A percentile compares a stretch with the other conserved stretches of the same genome.
Evolutionary conservation across 1,140 invertebrate species (phyloP).

Genomic region (Micrasema minimum): DNA sequence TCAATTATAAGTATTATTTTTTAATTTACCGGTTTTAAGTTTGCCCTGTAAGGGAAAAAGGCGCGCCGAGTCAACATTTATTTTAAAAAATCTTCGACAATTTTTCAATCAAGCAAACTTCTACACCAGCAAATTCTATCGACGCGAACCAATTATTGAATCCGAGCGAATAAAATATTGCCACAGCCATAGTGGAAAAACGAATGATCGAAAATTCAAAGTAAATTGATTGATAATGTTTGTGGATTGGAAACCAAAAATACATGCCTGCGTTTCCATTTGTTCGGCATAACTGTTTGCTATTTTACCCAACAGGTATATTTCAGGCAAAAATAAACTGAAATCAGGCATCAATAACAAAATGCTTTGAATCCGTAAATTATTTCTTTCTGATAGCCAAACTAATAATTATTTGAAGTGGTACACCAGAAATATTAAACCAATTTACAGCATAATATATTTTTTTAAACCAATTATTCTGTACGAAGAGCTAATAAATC

Average conservation of each 20-base stretch:
- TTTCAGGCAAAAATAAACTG: neutral
- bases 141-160: conserved; percentile 36
- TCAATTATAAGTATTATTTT: too few species aligned
- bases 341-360: neutral
- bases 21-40: neutral
- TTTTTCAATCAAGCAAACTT: conserved; percentile 35
- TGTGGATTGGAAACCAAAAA: conserved; percentile 10
- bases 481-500: too few species aligned
- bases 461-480: too few species aligned
- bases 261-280: neutral
- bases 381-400: too few species aligned
- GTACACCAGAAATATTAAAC: too few species aligned
- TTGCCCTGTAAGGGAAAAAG: too few species aligned
- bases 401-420: too few species aligned
- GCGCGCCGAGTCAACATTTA: too few species aligned
- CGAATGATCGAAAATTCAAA: conserved; percentile 43
- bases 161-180: conserved; percentile 33
- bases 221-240: conserved; percentile 42
- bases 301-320: neutral
- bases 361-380: too few species aligned
- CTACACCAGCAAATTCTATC: conserved; percentile 21
- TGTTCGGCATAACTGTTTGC: neutral
- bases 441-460: too few species aligned
- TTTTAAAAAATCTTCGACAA: conserved; percentile 1
- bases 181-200: neutral